Base-by-base conservation (phyloP, 2,797 vertebrate species). In the Lateolabrax maculatus region DNA sequence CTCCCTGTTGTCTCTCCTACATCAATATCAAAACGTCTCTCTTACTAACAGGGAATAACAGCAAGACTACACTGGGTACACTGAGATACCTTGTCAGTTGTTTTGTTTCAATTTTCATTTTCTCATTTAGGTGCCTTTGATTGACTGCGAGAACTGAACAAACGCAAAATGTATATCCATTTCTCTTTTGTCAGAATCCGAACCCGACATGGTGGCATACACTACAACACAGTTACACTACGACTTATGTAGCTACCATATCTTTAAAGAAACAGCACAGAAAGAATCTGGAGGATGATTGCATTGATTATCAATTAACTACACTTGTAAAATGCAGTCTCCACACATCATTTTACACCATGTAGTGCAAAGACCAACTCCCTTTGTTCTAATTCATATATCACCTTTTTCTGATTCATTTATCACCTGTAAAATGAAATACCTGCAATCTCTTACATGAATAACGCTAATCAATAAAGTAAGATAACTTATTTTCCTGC, bases 391-490 rank as follows among this genome's bases (percentile, higher is more conserved):
- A 27, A 53, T 27, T 37, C 0, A 82, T 72, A 60, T 5, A 65
- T 56, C 16, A 3, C 37, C 46, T 75, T 79, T 81, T 74, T 65
- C 66, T 67, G 46, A 83, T 80, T 87, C 53, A 92, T 90, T 90
- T 79, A 84, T 69, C 74, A 79, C 34, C 18, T 12, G 52, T 55
- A 41, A 36, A 66, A 53, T 65, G 62, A 76, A 74, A 71, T 71
- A 85, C 57, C 41, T 57, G 61, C 77, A 51, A 67, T 79, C 41
- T 78, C 29, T 74, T 66, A 77, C 75, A 71, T 44, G 63, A 75
- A 84, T 65, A 80, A 84, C 57, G 63, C 65, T 80, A 86, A 94
- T 93, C 91, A 86, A 95, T 93, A 84, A 81, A 81, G 70, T 75
- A 60, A 62, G 80, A 84, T 80, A 89, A 87, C 69, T 87, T 78